Conservation (phyloP, 2,888 invertebrate genomes). For the Eulithis prunata region DNA sequence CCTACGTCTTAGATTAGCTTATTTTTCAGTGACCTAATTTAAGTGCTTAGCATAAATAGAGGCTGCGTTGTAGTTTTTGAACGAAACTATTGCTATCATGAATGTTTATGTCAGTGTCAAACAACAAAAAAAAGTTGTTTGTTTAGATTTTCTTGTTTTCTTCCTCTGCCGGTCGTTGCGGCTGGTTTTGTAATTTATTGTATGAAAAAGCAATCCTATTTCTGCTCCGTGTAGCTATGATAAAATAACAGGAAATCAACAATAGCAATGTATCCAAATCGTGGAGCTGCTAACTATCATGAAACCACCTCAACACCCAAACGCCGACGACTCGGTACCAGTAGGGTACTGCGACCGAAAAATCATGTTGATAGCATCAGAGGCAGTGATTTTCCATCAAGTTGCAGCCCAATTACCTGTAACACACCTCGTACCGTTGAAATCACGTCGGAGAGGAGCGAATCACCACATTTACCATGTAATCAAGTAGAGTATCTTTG, state of each 20-base stretch:
- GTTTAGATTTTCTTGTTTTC: no score
- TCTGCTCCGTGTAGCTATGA: not conserved
- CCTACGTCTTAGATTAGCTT: no score
- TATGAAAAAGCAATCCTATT: not conserved
- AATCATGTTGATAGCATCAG: slow-evolving; percentile 39
- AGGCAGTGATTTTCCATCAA: slow-evolving; percentile 36
- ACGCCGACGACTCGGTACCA: slow-evolving; percentile 65
- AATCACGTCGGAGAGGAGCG: slow-evolving; percentile 50
- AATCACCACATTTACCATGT: slow-evolving; percentile 73
- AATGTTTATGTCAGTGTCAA: no score
- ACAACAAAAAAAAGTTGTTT: no score
- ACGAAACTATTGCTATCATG: no score
- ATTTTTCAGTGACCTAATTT: no score
- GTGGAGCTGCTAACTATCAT: slow-evolving; percentile 31
- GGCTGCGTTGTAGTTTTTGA: no score
- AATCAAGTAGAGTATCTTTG: slow-evolving; percentile 75
- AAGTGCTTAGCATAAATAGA: no score
- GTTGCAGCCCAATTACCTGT: slow-evolving; percentile 53
- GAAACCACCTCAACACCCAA: slow-evolving; percentile 69
- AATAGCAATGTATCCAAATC: slow-evolving; percentile 47
- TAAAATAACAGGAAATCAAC: not conserved
- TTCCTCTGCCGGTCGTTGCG: no score
- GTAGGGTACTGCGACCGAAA: slow-evolving; percentile 51
- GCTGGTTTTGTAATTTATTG: not conserved
- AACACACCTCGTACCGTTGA: slow-evolving; percentile 38